phyloP scores from a whole-genome alignment of 2,797 vertebrate genomes.

The Parambassis ranga region DNA sequence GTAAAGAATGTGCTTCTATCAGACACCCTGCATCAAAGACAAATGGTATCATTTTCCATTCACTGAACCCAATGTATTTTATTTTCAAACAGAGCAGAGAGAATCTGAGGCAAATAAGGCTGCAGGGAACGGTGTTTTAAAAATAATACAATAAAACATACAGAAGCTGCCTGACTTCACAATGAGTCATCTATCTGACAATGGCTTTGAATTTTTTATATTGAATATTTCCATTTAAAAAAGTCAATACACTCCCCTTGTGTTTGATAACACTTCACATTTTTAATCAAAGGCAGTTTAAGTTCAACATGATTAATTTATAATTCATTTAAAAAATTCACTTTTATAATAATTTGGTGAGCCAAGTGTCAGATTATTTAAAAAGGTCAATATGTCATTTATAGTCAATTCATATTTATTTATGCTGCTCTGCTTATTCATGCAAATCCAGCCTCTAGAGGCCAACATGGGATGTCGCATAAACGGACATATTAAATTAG shows the following conservation, averaged over 20 bases:
- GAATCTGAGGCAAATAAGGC: constrained; percentile 28
- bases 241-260: background rate
- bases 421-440: constrained; percentile 14
- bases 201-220: constrained; percentile 25
- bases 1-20: constrained; percentile 8
- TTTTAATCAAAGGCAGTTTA: background rate
- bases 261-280: constrained; percentile 2
- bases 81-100: constrained; percentile 41
- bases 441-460: constrained; percentile 27
- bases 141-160: constrained; percentile 29
- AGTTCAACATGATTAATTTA: constrained; percentile 7
- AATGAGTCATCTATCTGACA: constrained; percentile 32
- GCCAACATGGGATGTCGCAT: background rate
- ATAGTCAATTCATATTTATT: constrained; percentile 27
- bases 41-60: constrained; percentile 32
- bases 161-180: constrained; percentile 9
- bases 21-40: constrained; percentile 24
- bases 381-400: constrained; percentile 13
- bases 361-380: constrained; percentile 5
- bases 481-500: background rate
- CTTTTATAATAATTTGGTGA: constrained; percentile 5
- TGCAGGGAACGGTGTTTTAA: constrained; percentile 9
- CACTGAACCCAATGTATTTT: constrained; percentile 23
- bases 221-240: constrained; percentile 3
- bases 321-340: constrained; percentile 8